A percentile compares a stretch with the other conserved stretches of the same genome.
Conservation (phyloP, 2,797 vertebrate genomes). For the Enteromius afrohamiltoni region DNA sequence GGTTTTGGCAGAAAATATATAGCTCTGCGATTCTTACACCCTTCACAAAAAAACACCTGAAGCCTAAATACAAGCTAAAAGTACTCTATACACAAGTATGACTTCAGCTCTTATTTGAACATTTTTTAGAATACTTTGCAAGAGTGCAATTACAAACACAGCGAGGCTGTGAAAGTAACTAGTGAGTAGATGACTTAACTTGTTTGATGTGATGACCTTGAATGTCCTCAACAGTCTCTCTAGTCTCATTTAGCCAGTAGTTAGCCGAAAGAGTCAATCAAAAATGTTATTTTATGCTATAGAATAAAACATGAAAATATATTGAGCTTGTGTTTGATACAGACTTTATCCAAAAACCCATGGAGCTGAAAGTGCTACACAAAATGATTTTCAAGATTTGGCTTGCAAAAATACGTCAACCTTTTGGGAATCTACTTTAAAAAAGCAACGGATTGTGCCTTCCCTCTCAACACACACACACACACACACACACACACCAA, state of each 20-base stretch:
- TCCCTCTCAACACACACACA: slow-evolving; percentile 9
- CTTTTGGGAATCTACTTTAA: neutral
- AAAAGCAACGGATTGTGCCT: slow-evolving; percentile 31
- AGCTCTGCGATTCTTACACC: neutral
- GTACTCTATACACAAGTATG: neutral
- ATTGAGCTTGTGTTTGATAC: neutral
- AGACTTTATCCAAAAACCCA: neutral
- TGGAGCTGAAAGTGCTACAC: neutral
- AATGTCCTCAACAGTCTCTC: neutral
- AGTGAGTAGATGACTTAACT: neutral
- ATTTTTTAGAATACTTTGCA: too few relatives aligned
- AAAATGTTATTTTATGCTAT: neutral
- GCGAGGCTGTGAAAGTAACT: neutral
- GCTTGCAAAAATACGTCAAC: neutral
- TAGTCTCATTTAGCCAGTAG: neutral
- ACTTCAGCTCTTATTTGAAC: neutral
- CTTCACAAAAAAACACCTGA: neutral
- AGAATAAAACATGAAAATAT: neutral
- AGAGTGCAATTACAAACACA: neutral
- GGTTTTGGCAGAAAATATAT: neutral
- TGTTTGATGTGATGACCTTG: neutral
- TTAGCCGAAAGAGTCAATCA: neutral
- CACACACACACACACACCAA: neutral
- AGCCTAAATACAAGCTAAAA: neutral
- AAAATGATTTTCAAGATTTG: neutral